These are phyloP conservation scores for Cyanoliseus patagonus DNA, from an alignment of 2,113 vertebrate species.

Conservation along the genomic window DNA sequence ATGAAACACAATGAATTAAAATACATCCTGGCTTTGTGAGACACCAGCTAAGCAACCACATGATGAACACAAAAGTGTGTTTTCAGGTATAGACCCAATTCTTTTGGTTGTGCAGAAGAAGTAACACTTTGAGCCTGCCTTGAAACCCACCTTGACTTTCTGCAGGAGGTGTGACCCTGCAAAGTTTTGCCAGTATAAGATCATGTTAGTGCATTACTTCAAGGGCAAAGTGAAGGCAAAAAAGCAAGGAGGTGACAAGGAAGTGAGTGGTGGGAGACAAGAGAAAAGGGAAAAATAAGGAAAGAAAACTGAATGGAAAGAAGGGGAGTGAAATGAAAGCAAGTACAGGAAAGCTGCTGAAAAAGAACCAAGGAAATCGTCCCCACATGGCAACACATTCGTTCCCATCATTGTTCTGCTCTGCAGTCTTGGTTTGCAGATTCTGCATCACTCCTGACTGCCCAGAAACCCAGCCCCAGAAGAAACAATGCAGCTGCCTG, in stretches of 20 bases:
- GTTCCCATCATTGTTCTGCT: conserved; percentile 26
- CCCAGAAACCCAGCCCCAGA: not conserved
- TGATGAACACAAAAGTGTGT: not conserved
- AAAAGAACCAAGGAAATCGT: not conserved
- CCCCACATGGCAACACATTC: not conserved
- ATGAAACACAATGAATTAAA: not conserved
- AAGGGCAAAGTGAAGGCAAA: not conserved
- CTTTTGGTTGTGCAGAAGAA: not conserved
- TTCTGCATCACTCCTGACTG: conserved; percentile 19
- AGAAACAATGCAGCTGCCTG: conserved; percentile 53
- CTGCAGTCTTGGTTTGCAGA: conserved; percentile 30
- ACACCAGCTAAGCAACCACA: not conserved
- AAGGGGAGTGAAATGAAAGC: not conserved
- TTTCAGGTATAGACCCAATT: not conserved
- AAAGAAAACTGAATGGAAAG: not conserved
- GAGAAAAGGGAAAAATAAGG: not conserved
- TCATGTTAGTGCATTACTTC: not conserved
- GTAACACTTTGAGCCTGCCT: not conserved
- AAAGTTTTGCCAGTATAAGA: not conserved
- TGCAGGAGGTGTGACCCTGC: not conserved
- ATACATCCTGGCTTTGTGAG: not conserved
- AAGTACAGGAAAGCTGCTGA: not conserved
- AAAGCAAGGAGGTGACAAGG: not conserved
- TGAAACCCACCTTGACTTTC: not conserved
- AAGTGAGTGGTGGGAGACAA: not conserved